Evolutionary conservation across 2,888 invertebrate species (phyloP).

Genomic region (Philopedon plagiatum): DNA sequence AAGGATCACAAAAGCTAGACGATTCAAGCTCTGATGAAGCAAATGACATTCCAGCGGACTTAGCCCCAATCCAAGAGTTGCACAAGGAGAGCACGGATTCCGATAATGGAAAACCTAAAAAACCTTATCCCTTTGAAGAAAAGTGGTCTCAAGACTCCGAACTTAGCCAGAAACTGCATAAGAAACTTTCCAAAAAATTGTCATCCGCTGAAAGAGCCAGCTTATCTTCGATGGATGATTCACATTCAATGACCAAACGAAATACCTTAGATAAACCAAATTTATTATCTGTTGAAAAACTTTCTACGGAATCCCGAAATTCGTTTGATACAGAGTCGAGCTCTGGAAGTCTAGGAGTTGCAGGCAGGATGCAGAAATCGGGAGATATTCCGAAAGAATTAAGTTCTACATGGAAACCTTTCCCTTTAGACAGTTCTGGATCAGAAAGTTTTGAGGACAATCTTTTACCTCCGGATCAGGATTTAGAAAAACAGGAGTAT

Average conservation of each 20-base stretch:
- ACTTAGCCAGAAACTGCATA: slow-evolving; percentile 65
- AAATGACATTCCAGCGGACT: slow-evolving; percentile 64
- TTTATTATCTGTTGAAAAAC: slow-evolving; percentile 63
- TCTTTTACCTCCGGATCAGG: slow-evolving; percentile 83
- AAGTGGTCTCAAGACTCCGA: slow-evolving; percentile 69
- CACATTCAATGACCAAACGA: slow-evolving; percentile 59
- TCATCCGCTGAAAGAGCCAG: slow-evolving; percentile 66
- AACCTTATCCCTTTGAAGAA: slow-evolving; percentile 68
- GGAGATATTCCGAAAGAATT: slow-evolving; percentile 77
- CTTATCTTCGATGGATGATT: slow-evolving; percentile 66
- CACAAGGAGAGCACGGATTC: slow-evolving; percentile 53
- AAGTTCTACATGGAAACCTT: slow-evolving; percentile 87
- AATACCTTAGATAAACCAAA: slow-evolving; percentile 63
- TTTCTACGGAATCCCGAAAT: slow-evolving; percentile 78
- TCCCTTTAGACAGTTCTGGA: slow-evolving; percentile 87
- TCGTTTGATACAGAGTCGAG: slow-evolving; percentile 84
- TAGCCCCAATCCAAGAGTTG: slow-evolving; percentile 62
- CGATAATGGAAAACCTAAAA: slow-evolving; percentile 60
- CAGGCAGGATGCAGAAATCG: slow-evolving; percentile 72
- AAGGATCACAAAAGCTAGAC: slow-evolving; percentile 61
- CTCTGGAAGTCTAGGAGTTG: slow-evolving; percentile 81
- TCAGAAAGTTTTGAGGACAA: slow-evolving; percentile 90
- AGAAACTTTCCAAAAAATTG: slow-evolving; percentile 66
- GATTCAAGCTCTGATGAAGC: slow-evolving; percentile 63
- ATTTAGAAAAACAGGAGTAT: slow-evolving; percentile 68